Evolutionary conservation across 92 coral and sea anemone genomes (phyloP).

Genomic region (Isaurus tuberculatus): DNA sequence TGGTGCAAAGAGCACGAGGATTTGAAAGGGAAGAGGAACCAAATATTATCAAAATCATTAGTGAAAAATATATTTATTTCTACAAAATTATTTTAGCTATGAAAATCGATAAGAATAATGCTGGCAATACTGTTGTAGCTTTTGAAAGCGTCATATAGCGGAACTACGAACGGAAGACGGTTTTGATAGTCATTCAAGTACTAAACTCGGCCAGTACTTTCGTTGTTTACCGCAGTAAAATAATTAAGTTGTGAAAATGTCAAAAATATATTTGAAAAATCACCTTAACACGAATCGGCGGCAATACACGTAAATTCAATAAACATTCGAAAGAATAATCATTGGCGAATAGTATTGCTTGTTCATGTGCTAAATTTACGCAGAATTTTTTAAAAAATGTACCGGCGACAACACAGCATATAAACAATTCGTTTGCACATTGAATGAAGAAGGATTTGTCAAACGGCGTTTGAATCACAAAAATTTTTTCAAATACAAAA

Average conservation of each 20-base stretch:
- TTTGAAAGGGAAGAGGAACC: not conserved
- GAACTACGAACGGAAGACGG: constrained; percentile 3
- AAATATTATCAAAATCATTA: constrained; percentile 18
- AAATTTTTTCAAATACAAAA: not conserved
- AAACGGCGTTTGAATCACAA: constrained; percentile 23
- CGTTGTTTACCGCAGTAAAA: constrained; percentile 82
- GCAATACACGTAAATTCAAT: constrained; percentile 48
- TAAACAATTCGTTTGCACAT: constrained; percentile 57
- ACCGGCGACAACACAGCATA: constrained; percentile 48
- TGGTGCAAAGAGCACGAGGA: constrained; percentile 27
- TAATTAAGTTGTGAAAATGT: constrained; percentile 69
- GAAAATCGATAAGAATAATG: not conserved
- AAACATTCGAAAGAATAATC: constrained; percentile 8
- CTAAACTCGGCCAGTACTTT: not conserved
- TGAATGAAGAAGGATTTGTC: constrained; percentile 55
- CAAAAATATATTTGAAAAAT: constrained; percentile 72
- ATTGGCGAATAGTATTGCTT: not conserved
- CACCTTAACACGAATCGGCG: constrained; percentile 38
- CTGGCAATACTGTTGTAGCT: not conserved
- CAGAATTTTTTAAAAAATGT: constrained; percentile 7
- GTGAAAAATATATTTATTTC: constrained; percentile 7
- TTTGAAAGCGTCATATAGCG: constrained; percentile 21
- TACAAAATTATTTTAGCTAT: not conserved
- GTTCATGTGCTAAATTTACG: not conserved
- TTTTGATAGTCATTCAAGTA: constrained; percentile 10